Conservation (phyloP, 2,113 vertebrate species). For the Seriola dumerili region DNA sequence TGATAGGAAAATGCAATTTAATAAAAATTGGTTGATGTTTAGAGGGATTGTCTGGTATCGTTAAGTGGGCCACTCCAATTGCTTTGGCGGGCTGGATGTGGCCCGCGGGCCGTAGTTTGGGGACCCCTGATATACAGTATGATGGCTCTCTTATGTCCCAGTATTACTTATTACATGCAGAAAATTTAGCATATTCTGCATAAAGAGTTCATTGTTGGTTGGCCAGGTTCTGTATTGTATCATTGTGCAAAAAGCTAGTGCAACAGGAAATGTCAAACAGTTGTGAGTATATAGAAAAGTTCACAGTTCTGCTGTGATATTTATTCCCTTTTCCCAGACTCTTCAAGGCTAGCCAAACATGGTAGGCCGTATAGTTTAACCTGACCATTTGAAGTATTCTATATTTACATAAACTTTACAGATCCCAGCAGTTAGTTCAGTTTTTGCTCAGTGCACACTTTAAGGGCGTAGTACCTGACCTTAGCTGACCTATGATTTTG, state of each 20-base stretch:
- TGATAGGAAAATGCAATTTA: too few relatives aligned
- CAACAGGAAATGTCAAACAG: background rate
- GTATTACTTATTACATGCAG: background rate
- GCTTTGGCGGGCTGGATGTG: too few relatives aligned
- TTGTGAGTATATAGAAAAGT: conserved; percentile 1
- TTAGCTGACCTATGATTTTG: background rate
- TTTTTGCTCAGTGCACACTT: background rate
- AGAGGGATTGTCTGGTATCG: too few relatives aligned
- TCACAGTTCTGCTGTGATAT: background rate
- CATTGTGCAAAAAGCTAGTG: background rate
- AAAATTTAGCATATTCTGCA: conserved; percentile 5
- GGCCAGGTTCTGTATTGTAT: background rate
- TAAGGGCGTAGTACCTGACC: background rate
- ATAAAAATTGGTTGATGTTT: too few relatives aligned
- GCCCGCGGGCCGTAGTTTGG: too few relatives aligned
- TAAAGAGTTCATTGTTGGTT: conserved; percentile 1
- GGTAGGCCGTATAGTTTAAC: background rate
- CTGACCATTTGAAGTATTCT: background rate
- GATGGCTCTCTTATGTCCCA: conserved; percentile 8
- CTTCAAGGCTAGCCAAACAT: background rate
- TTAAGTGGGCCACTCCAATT: too few relatives aligned
- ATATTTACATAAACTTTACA: background rate
- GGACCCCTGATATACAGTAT: background rate
- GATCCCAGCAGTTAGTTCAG: background rate
- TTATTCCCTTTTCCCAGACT: background rate